A percentile compares a stretch with the other conserved stretches of the same genome.
phyloP scores from a whole-genome alignment of 2,113 vertebrate genomes.

The Pterocles orientalis region DNA sequence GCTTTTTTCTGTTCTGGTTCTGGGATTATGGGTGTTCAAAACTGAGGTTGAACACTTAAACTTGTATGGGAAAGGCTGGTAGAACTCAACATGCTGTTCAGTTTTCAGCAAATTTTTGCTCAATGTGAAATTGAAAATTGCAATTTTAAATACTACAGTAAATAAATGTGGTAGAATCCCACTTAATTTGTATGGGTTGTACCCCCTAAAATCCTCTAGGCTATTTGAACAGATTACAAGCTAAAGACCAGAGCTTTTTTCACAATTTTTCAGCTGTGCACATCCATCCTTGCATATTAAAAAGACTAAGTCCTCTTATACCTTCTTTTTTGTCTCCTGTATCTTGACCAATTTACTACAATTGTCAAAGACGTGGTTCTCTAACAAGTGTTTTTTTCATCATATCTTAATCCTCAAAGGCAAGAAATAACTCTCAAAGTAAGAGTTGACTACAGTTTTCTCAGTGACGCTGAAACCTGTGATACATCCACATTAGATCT shows the following conservation, averaged over 20 bases:
- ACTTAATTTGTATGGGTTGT: conserved; percentile 2
- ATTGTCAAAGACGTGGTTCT: neutral
- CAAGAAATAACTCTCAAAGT: neutral
- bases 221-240: conserved; percentile 1
- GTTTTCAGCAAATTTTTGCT: neutral
- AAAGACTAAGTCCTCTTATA: neutral
- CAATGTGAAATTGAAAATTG: neutral
- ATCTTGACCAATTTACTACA: neutral
- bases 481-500: neutral
- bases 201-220: conserved; percentile 11
- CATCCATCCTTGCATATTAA: conserved; percentile 16
- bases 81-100: neutral
- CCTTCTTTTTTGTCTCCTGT: neutral
- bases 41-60: neutral
- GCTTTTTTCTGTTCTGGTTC: neutral
- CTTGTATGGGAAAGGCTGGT: neutral
- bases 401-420: neutral
- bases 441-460: neutral
- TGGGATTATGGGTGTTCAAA: neutral
- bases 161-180: conserved; percentile 5
- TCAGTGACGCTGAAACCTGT: neutral
- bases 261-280: conserved; percentile 25
- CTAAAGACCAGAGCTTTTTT: neutral
- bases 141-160: neutral
- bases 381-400: neutral